Evolutionary conservation across 1,140 invertebrate genomes (phyloP), one percentile per base, ranked within the genome.

Genomic region (Atta colombica): DNA sequence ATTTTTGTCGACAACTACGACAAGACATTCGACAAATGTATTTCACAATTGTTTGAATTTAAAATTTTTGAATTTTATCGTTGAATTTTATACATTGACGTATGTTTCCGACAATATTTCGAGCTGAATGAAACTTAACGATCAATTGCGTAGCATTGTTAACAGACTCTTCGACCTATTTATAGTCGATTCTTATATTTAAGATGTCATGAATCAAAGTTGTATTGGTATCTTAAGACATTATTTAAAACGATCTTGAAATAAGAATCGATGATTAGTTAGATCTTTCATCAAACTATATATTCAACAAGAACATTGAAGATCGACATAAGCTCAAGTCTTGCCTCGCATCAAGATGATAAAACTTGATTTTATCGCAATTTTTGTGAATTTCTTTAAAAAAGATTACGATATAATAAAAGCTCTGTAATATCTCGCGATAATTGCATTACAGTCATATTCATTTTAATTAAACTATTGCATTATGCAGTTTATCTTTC

Each of bases 391-490:
- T 39, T 21, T 31, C 35, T 58, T 31, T 31, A 31, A 31, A 31
- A 7, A 18, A 16, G 35, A 10, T 31, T 58, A 75, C 55, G 6
- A 10, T 8, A 55, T 53, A 0, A 10, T 3, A 28, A 55, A 31
- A 31, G 4, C 2, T 4, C 1, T 12, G 6, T 31, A 31, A 35
- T 80, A 28, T 18, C 35, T 28, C 21, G n/a, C 2, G 16, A 10
- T 18, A n/a, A 66, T 53, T 21, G 28, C 51, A 61, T 63, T 45
- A 69, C 60, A 31, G 63, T 69, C 45, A 68, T 45, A 18, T 35
- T 0, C 31, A 31, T 35, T 35, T 35, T 35, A 35, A 0, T 5
- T 35, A 0, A 35, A 35, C 31, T 35, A 4, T 35, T 6, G 31
- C 0, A 35, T 35, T 6, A n/a, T n/a, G n/a, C n/a, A 35, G 4